phyloP scores from a whole-genome alignment of 2,797 vertebrate genomes.

The Squalus acanthias region DNA sequence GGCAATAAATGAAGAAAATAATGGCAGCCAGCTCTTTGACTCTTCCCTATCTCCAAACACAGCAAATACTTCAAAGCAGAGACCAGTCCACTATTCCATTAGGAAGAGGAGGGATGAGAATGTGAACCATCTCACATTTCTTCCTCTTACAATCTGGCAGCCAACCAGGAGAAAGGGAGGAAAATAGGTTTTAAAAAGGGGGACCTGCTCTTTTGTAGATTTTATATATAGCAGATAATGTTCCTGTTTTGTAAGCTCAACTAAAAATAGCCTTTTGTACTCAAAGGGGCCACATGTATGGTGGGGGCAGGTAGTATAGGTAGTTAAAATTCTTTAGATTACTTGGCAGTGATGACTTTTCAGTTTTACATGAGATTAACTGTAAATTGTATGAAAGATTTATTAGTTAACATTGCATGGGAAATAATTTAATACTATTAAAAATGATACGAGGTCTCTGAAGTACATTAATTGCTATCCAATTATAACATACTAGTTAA shows the following conservation, averaged over 20 bases:
- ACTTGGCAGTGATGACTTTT: neutral
- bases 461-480: neutral
- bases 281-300: neutral
- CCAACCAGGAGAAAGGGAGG: neutral
- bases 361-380: neutral
- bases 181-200: neutral
- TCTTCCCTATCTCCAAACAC: neutral
- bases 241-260: neutral
- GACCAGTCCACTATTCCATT: neutral
- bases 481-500: neutral
- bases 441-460: neutral
- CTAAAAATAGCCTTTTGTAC: neutral
- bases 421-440: slow-evolving; percentile 22
- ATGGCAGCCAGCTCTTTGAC: neutral
- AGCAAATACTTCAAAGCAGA: neutral
- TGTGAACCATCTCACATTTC: neutral
- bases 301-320: too few species aligned
- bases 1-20: neutral
- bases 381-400: neutral
- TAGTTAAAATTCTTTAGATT: neutral
- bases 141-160: neutral
- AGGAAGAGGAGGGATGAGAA: neutral
- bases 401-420: neutral
- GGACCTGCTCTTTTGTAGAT: neutral
- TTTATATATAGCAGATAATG: neutral